Base-by-base conservation (phyloP, 2,888 invertebrate species). In the Drosophila siamana region DNA sequence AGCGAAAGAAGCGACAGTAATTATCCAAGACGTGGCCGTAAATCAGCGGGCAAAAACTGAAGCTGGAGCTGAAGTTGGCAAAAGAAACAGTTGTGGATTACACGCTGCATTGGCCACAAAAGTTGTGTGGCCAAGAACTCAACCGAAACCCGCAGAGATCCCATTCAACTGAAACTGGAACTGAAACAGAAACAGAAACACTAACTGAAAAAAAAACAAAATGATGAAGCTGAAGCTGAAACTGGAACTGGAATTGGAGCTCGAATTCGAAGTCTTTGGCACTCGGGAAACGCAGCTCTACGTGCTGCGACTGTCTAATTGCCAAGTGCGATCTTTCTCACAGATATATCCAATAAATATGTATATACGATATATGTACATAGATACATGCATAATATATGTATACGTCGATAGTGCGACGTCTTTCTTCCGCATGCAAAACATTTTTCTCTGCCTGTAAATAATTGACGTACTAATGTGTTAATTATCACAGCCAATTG, bases 301-400 rank as follows among this genome's bases (percentile, higher is more conserved):
- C 74, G 73, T 74, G 73, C 26, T 40, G 15, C 11, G 56, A 22
- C 44, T 74, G 41, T 16, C 59, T 60, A 74, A 73, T 73, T 74
- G 60, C 40, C 46, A 56, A 44, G 59, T 73, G 73, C 28, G 59
- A 73, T 73, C 55, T 73, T 69, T 73, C 68, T 51, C 68, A 69
- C 50, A 55, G 70, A 56, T 71, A 57, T 55, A 13, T 15, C 22
- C 40, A 38, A 9, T 7, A 41, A 22, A 41, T 15, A n/a, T 26
- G 38, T 38, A 28, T 8, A 13, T 47, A 44, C n/a, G n/a, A n/a
- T 30, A 41, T 15, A n/a, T 26, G 38, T 38, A 28, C 8, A 13
- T 47, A 44, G 28, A 22, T 22, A 30, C 47, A 46, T 44, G 33
- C 15, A 36, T 60, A 57, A 16, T 11, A 24, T 16, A 28, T 59